Percentiles rank a stretch among this genome's conserved stretches.
Evolutionary conservation across 1,140 invertebrate genomes (phyloP).

Genomic region (Thaumatotibia leucotreta): DNA sequence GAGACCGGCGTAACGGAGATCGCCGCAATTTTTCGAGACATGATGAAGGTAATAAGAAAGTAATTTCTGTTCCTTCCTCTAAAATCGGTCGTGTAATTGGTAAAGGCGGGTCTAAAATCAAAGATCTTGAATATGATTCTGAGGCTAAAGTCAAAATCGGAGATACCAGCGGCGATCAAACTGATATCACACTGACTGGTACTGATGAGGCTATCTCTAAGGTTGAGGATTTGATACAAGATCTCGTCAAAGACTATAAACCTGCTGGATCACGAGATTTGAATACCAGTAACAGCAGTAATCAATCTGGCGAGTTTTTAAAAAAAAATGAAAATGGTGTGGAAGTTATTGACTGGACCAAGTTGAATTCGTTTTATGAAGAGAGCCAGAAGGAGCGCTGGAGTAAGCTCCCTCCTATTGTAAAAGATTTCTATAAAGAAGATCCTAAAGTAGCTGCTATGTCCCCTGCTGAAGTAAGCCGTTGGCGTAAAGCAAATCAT

Average conservation of each 20-base stretch:
- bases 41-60: conserved; percentile 43
- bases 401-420: conserved; percentile 80
- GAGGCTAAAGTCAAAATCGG: conserved; percentile 61
- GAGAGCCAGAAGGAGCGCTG: conserved; percentile 76
- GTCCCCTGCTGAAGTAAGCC: conserved; percentile 78
- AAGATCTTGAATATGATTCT: conserved; percentile 79
- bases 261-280: conserved; percentile 27
- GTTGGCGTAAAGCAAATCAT: conserved; percentile 81
- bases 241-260: conserved; percentile 62
- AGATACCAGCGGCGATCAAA: conserved; percentile 54
- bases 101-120: conserved; percentile 85
- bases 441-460: conserved; percentile 83
- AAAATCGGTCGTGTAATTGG: conserved; percentile 77
- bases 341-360: conserved; percentile 60
- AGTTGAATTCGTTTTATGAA: conserved; percentile 71
- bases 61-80: conserved; percentile 49
- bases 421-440: conserved; percentile 92
- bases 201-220: conserved; percentile 69
- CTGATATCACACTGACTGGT: conserved; percentile 76
- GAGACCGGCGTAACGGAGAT: conserved; percentile 12
- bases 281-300: conserved; percentile 34
- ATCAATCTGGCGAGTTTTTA: conserved; percentile 51
- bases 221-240: conserved; percentile 77
- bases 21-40: conserved; percentile 25
- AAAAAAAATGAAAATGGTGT: conserved; percentile 44